Conservation (phyloP, 2,113 vertebrate species). For the Cepphus grylle region DNA sequence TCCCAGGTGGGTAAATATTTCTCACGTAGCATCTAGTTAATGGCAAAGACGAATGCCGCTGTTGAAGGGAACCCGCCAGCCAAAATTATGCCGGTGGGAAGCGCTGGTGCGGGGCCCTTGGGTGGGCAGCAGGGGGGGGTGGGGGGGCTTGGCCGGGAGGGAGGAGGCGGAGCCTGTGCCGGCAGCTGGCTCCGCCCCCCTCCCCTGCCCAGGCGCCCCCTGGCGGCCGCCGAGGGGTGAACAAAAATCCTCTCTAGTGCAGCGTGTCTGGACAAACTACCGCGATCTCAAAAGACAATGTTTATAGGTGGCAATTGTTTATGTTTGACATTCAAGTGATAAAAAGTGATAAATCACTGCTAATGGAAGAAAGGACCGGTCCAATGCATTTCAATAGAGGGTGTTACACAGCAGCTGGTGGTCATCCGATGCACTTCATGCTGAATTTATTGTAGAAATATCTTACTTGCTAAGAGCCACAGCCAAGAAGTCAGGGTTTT, state of each 20-base stretch:
- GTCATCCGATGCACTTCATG: neutral
- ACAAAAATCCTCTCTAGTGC: accelerated
- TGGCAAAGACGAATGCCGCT: accelerated
- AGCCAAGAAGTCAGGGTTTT: neutral
- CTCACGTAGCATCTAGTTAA: neutral
- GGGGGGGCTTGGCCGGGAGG: neutral
- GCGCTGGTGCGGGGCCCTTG: too few relatives aligned
- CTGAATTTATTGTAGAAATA: neutral
- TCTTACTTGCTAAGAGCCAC: neutral
- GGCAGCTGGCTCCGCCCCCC: neutral
- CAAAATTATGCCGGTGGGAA: neutral
- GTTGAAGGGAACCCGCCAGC: neutral
- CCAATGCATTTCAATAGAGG: accelerated
- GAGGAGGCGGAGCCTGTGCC: neutral
- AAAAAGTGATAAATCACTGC: too few relatives aligned
- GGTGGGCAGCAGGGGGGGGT: neutral
- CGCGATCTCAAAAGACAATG: accelerated
- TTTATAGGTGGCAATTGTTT: accelerated
- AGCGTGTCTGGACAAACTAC: accelerated
- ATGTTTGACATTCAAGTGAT: neutral
- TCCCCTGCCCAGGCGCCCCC: neutral
- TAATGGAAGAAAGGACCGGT: neutral
- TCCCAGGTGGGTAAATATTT: conserved; percentile 3
- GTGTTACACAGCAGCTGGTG: neutral
- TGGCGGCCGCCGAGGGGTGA: accelerated